Conservation (phyloP, 1,140 invertebrate species). For the Papilio helenus region DNA sequence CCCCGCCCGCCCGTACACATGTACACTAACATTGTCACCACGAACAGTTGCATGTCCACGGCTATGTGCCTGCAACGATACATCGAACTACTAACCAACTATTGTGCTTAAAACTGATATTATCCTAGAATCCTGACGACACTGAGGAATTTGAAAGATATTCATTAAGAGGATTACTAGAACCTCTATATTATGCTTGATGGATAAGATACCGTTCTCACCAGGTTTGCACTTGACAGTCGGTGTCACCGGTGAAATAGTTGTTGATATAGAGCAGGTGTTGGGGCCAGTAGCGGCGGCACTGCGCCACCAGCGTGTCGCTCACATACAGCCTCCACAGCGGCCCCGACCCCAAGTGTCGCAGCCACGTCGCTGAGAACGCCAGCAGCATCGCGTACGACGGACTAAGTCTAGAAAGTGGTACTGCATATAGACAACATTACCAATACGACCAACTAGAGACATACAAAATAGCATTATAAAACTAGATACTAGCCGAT, state of each 20-base stretch:
- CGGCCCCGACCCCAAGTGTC: constrained; percentile 46
- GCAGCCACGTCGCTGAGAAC: constrained; percentile 49
- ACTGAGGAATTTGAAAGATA: no score
- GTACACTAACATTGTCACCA: constrained; percentile 40
- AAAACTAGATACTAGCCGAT: not conserved
- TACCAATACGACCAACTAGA: no score
- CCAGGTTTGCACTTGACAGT: constrained; percentile 56
- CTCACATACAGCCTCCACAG: constrained; percentile 47
- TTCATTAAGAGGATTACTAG: no score
- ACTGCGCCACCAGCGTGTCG: constrained; percentile 70
- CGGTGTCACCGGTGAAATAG: constrained; percentile 45
- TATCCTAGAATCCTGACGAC: no score
- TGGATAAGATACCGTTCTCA: constrained; percentile 39
- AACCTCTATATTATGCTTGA: no score
- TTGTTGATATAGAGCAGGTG: constrained; percentile 86
- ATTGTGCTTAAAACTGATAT: no score
- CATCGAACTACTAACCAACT: not conserved
- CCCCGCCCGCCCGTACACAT: not conserved
- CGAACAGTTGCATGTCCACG: constrained; percentile 51
- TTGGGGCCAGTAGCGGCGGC: constrained; percentile 84
- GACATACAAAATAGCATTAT: not conserved
- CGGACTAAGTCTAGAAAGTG: constrained; percentile 42
- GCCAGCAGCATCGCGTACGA: constrained; percentile 43
- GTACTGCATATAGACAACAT: not conserved
- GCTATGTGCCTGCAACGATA: constrained; percentile 47